Evolutionary conservation across 1,140 invertebrate genomes (phyloP).

Genomic region (Euglossa dilemma): DNA sequence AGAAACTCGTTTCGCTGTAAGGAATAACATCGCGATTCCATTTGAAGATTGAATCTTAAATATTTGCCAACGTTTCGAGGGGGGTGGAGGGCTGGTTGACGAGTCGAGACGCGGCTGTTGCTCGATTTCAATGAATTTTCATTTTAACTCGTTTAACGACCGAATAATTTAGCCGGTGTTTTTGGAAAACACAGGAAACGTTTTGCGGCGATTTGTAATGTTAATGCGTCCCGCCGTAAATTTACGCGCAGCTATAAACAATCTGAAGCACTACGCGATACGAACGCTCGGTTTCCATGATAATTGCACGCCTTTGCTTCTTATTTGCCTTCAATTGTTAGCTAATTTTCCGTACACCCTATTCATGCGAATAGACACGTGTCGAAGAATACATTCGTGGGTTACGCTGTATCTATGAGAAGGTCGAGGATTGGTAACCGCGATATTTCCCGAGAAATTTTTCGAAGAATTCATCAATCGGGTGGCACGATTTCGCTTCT

Average conservation of each 20-base stretch:
- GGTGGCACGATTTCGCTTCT: too few relatives aligned
- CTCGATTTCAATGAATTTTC: neutral
- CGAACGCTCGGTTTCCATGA: neutral
- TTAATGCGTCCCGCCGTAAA: conserved; percentile 1
- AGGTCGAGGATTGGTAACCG: too few relatives aligned
- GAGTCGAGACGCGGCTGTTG: neutral
- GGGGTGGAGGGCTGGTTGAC: neutral
- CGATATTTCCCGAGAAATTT: too few relatives aligned
- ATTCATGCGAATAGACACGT: too few relatives aligned
- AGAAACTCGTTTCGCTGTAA: conserved; percentile 28
- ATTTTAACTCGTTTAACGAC: conserved; percentile 2
- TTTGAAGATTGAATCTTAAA: conserved; percentile 48
- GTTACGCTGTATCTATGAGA: too few relatives aligned
- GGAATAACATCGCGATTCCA: conserved; percentile 36
- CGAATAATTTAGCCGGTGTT: neutral
- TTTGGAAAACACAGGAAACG: neutral
- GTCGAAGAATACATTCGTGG: too few relatives aligned
- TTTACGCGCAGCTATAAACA: neutral
- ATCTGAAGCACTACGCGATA: neutral
- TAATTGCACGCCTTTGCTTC: neutral
- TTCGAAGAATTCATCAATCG: too few relatives aligned
- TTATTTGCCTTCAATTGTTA: neutral
- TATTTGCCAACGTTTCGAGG: neutral
- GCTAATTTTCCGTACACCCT: too few relatives aligned
- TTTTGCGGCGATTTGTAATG: conserved; percentile 1